phyloP scores from a whole-genome alignment of 1,140 invertebrate genomes.

The Listronotus oregonensis region DNA sequence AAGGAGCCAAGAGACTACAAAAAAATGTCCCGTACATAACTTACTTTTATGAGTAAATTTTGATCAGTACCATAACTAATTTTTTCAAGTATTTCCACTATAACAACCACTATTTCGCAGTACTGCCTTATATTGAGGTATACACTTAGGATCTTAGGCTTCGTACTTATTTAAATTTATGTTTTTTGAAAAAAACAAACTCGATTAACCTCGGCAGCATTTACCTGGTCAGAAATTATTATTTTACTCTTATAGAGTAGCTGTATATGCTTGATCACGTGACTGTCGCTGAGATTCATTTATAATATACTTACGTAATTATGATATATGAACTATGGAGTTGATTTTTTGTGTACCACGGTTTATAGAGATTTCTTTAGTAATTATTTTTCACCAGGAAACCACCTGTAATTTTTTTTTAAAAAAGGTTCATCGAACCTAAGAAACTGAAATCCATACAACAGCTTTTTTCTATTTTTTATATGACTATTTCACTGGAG shows the following conservation, averaged over 20 bases:
- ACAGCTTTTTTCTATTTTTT: too few relatives aligned
- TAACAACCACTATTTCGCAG: neutral
- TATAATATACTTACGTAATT: slow-evolving; percentile 9
- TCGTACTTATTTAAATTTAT: slow-evolving; percentile 19
- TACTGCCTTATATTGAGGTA: slow-evolving; percentile 18
- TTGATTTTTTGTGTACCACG: slow-evolving; percentile 29
- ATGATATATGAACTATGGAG: slow-evolving; percentile 11
- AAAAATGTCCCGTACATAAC: too few relatives aligned
- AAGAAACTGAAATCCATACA: too few relatives aligned
- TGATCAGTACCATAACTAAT: too few relatives aligned
- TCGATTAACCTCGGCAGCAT: slow-evolving; percentile 4
- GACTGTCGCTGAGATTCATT: slow-evolving; percentile 5
- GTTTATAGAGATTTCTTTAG: too few relatives aligned
- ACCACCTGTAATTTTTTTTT: too few relatives aligned
- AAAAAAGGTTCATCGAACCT: too few relatives aligned
- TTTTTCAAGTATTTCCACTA: too few relatives aligned
- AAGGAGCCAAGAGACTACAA: too few relatives aligned
- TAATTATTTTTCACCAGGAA: too few relatives aligned
- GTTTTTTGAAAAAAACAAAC: slow-evolving; percentile 14
- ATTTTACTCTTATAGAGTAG: slow-evolving; percentile 43
- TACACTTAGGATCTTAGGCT: slow-evolving; percentile 8
- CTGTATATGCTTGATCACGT: slow-evolving; percentile 22
- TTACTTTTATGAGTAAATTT: too few relatives aligned
- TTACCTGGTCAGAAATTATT: slow-evolving; percentile 25
- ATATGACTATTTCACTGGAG: too few relatives aligned